Evolutionary conservation across 2,113 vertebrate genomes (phyloP).

Genomic region (Phodopus roborovskii): DNA sequence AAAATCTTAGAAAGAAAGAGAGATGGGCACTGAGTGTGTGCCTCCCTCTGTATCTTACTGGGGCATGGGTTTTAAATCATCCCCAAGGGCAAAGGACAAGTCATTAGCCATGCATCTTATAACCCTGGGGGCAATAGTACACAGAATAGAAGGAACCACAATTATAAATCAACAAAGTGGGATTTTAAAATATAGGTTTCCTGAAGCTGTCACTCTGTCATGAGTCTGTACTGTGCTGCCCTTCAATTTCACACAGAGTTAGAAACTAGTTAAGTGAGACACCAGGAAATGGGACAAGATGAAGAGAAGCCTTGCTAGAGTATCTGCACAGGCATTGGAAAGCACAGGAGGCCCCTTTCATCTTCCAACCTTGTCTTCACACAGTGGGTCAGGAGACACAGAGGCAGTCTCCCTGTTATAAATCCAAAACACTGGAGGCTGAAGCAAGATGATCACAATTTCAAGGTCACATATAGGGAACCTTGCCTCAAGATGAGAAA

Average conservation of each 20-base stretch:
- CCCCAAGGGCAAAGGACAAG: neutral
- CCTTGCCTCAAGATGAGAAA: neutral
- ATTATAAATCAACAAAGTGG: conserved; percentile 43
- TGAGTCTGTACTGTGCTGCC: neutral
- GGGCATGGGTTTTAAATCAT: neutral
- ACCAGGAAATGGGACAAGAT: accelerated
- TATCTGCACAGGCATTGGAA: neutral
- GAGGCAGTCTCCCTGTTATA: neutral
- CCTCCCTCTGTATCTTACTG: neutral
- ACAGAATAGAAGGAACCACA: neutral
- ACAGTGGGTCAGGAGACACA: neutral
- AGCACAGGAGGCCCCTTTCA: neutral
- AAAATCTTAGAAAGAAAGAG: neutral
- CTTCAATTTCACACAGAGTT: accelerated
- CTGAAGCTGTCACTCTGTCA: neutral
- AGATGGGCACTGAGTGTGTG: accelerated
- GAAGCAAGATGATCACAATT: neutral
- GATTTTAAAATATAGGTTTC: conserved; percentile 4
- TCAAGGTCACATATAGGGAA: neutral
- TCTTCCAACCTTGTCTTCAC: neutral
- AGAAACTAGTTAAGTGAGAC: neutral
- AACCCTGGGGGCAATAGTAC: neutral
- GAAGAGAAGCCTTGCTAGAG: neutral
- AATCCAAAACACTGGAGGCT: neutral
- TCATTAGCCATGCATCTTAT: conserved; percentile 50